Percentiles rank a stretch among this genome's conserved stretches.
phyloP scores from a whole-genome alignment of 2,797 vertebrate species.

The Glyptemys insculpta region DNA sequence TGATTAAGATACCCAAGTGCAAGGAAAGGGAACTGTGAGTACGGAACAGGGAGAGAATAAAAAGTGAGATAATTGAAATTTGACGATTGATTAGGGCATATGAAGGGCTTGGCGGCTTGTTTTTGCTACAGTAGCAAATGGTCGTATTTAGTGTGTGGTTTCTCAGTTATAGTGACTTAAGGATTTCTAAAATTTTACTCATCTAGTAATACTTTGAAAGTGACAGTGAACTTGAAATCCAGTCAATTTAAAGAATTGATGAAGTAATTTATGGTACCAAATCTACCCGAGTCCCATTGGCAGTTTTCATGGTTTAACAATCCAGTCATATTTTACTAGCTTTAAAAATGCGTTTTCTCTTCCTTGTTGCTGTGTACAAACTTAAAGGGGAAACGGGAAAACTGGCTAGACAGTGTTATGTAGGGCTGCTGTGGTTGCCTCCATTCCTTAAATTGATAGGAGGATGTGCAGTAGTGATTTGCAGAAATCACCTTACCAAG shows the following conservation, averaged over 20 bases:
- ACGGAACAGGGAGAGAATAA: neutral
- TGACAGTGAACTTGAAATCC: neutral
- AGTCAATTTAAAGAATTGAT: neutral
- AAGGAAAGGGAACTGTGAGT: neutral
- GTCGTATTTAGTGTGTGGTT: neutral
- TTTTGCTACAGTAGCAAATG: neutral
- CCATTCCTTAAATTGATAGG: neutral
- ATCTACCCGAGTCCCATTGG: neutral
- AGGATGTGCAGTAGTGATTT: neutral
- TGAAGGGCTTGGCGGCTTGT: neutral
- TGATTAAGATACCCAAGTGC: neutral
- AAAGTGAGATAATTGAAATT: neutral
- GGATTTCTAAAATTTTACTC: neutral
- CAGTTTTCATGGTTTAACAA: neutral
- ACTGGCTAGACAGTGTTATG: neutral
- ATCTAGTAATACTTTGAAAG: neutral
- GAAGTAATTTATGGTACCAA: accelerated
- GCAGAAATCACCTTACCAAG: neutral
- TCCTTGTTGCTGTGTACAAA: neutral
- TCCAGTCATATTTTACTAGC: neutral
- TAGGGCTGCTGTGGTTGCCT: neutral
- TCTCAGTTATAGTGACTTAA: neutral
- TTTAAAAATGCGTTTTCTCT: neutral
- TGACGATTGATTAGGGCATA: neutral
- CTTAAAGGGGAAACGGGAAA: neutral